Conservation (phyloP, 2,888 invertebrate species). For the Schizaphis graminum region DNA sequence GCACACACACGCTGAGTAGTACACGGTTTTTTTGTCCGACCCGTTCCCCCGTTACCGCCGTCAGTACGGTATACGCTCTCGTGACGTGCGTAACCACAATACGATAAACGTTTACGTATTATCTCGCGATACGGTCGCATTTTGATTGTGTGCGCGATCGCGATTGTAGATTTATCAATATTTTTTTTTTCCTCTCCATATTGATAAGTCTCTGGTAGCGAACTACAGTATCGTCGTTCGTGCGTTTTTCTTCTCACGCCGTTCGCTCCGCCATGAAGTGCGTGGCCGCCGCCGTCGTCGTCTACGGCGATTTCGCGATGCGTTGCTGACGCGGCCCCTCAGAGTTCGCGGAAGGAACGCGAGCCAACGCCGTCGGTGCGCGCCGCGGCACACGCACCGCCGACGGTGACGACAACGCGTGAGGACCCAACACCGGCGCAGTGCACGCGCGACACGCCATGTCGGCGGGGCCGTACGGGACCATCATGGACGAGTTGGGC, state of each 20-base stretch:
- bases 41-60: slow-evolving; percentile 36
- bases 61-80: slow-evolving; percentile 64
- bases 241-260: too few species aligned
- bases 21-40: slow-evolving; percentile 42
- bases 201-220: too few species aligned
- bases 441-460: slow-evolving; percentile 24
- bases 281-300: background rate
- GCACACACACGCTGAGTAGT: slow-evolving; percentile 24
- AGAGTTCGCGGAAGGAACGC: background rate
- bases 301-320: background rate
- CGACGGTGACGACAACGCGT: slow-evolving; percentile 31
- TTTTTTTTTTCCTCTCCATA: background rate
- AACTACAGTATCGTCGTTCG: background rate
- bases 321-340: slow-evolving; percentile 14
- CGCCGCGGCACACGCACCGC: background rate
- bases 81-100: slow-evolving; percentile 2
- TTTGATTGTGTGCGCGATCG: background rate
- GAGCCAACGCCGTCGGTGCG: background rate
- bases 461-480: slow-evolving; percentile 59
- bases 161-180: background rate
- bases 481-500: slow-evolving; percentile 58
- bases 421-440: background rate
- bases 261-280: slow-evolving; percentile 16
- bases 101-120: background rate
- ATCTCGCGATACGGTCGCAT: background rate